Evolutionary conservation across 2,888 invertebrate genomes (phyloP), one percentile per base, ranked within the genome.

Genomic region (Oligia fasciuncula): DNA sequence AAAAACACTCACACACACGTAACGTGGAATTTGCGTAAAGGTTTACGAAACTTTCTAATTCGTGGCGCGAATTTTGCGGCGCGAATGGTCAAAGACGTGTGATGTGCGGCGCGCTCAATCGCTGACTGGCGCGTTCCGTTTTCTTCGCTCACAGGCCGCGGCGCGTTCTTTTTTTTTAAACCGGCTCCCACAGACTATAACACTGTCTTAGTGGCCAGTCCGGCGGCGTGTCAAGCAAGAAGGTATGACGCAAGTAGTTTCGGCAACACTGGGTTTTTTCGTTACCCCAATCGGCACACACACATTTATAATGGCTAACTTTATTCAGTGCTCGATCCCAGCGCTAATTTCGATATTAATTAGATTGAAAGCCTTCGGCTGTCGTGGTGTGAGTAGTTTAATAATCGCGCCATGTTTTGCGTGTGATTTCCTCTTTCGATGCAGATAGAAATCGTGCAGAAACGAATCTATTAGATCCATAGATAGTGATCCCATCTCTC

Each of bases 201-300:
- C 78, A 83, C 83, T 89, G 89, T 89, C 88, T 88, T 88, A 81
- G 79, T 85, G 91, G 93, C 92, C 94, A 93, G 94, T 93, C 89
- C 93, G 40, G 6, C 40, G 29, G 29, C 93, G 92, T 93, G 93
- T 93, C 87, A 86, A 84, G 83, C 92, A 92, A 94, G 93, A 93
- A 89, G 85, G 87, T 90, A 84, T 96, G 96, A 96, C 96, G 96
- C 96, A 96, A 96, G 95, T 90, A 73, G 93, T 96, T 96, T 96
- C 94, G 94, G 94, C 96, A 96, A 95, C 92, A 87, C 88, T 90
- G 90, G 91, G 90, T 95, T 94, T 93, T 95, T 94, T 93, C 91
- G 90, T 94, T 93, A 94, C 92, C 91, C 89, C 94, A 93, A 91
- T 91, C 89, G 87, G 88, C 91, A 89, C 89, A 90, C 90, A 89